Evolutionary conservation across 2,888 invertebrate species (phyloP).

Genomic region (Anoncus sp.): DNA sequence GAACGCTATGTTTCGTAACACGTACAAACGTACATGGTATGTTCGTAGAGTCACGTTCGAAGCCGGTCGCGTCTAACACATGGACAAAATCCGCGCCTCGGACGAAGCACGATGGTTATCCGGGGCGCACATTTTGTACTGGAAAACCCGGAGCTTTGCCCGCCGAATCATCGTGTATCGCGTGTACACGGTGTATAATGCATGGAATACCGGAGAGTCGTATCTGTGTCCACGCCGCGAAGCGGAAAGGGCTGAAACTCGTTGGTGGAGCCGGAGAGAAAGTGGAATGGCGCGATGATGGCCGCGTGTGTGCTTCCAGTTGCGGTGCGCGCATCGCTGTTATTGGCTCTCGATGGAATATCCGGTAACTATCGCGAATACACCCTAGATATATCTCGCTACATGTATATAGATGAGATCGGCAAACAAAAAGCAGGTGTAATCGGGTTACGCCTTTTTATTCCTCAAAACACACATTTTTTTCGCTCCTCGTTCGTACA

Average conservation of each 20-base stretch:
- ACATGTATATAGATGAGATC: too few species aligned
- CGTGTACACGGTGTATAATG: slow-evolving; percentile 26
- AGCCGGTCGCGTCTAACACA: slow-evolving; percentile 21
- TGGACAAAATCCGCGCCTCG: slow-evolving; percentile 11
- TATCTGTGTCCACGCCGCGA: slow-evolving; percentile 49
- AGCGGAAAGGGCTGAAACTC: slow-evolving; percentile 46
- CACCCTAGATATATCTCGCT: slow-evolving; percentile 29
- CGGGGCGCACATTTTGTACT: slow-evolving; percentile 49
- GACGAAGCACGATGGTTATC: slow-evolving; percentile 51
- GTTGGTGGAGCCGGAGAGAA: slow-evolving; percentile 2
- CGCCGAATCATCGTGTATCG: slow-evolving; percentile 26
- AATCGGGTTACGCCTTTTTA: too few species aligned
- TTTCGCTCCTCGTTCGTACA: too few species aligned
- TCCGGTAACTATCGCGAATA: slow-evolving; percentile 56
- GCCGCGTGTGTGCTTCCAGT: slow-evolving; percentile 30
- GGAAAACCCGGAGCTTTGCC: slow-evolving; percentile 19
- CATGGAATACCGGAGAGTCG: slow-evolving; percentile 46
- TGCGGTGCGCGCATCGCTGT: slow-evolving; percentile 28
- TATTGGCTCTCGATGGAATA: slow-evolving; percentile 61
- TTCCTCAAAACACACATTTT: too few species aligned
- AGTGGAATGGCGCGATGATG: slow-evolving; percentile 34
- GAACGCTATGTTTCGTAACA: not conserved
- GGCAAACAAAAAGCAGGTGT: too few species aligned
- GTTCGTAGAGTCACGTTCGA: slow-evolving; percentile 16
- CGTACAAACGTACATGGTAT: not conserved